A percentile compares a stretch with the other conserved stretches of the same genome.
Conservation (phyloP, 2,113 vertebrate species). For the Uria aalge region DNA sequence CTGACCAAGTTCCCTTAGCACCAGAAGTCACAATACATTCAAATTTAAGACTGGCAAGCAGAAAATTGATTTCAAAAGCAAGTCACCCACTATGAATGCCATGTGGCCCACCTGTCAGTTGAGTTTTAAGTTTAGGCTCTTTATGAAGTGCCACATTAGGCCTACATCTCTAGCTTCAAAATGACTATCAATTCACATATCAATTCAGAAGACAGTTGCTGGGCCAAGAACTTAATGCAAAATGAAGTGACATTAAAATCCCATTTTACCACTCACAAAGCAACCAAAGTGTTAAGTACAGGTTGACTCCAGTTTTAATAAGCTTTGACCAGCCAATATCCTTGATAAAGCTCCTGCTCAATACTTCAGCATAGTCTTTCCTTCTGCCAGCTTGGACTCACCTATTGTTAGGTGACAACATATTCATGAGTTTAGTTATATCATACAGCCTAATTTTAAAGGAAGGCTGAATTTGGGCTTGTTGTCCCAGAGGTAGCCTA, state of each 20-base stretch:
- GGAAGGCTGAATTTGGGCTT: background rate
- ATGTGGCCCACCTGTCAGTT: background rate
- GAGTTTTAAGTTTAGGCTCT: background rate
- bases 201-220: background rate
- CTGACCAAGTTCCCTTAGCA: background rate
- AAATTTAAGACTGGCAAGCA: background rate
- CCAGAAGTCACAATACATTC: background rate
- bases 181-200: background rate
- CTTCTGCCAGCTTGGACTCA: background rate
- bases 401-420: background rate
- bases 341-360: background rate
- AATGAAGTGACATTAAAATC: background rate
- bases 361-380: background rate
- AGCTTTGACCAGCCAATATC: background rate
- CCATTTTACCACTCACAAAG: background rate
- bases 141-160: background rate
- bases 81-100: background rate
- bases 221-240: background rate
- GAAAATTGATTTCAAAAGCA: background rate
- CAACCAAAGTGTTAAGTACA: background rate
- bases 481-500: background rate
- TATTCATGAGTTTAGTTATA: background rate
- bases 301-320: background rate
- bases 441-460: background rate
- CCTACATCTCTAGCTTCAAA: background rate